Evolutionary conservation across 2,888 invertebrate genomes (phyloP), one percentile per base, ranked within the genome.

Genomic region (Parthenolecanium corni): DNA sequence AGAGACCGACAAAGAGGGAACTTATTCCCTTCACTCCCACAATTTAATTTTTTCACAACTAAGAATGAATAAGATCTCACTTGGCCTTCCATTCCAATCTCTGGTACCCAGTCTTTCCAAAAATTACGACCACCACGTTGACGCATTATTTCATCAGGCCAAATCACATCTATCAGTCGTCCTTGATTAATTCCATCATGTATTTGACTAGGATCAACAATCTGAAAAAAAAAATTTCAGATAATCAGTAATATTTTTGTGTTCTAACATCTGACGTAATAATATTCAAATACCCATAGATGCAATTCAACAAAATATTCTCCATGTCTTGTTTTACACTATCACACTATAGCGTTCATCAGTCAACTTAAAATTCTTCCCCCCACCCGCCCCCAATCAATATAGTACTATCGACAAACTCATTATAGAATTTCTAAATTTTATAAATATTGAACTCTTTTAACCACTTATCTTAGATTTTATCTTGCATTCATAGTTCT

Each of bases 101-200:
- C 80, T 0, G 95, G 94, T 66, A 85, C 80, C 94, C 95, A 95
- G 69, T 85, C 83, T 67, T 84, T 83, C 96, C 95, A 96, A 68
- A 82, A 83, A 52, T 86, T 86, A 67, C 90, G 79, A 0, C 95
- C 94, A 0, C 95, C 95, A 67, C 85, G 80, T 66, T 83, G 82
- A 62, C 92, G 76, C 85, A 92, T 90, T 57, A 82, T 81, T 72
- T 94, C 93, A 68, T 85, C 86, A 0, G 96, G 96, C 96, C 96
- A 97, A 68, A 84, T 82, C n/a, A 95, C 93, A 71, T 94, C 94
- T 65, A 93, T 91, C 66, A 91, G 77, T 66, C 92, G 77, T 9
- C 91, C 91, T 67, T 92, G 76, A 74, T 95, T 95, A 64, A 95
- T 86, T 66, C 89, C 89, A 72, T 94, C 92, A 71, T 89, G 94